Conservation (phyloP, 2,797 vertebrate genomes). For the Coranthus polyacanthus region DNA sequence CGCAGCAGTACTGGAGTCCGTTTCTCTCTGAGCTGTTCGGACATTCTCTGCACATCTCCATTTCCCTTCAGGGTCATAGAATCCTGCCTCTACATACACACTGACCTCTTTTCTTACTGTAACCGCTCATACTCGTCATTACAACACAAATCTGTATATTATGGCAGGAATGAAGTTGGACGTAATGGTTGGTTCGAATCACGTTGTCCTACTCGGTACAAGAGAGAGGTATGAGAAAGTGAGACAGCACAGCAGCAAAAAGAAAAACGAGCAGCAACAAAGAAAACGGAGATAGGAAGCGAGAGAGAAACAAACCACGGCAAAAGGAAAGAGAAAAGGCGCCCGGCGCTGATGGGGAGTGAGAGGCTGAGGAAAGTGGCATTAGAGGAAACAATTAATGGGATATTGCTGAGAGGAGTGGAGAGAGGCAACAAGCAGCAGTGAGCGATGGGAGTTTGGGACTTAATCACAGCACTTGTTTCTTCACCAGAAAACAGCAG, state of each 20-base stretch:
- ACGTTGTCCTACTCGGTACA: too few species aligned
- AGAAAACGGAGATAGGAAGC: too few species aligned
- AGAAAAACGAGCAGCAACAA: not conserved
- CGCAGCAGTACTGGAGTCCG: slow-evolving; percentile 14
- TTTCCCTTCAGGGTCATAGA: slow-evolving; percentile 14
- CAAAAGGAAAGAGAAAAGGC: not conserved
- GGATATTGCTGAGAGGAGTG: not conserved
- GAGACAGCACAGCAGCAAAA: too few species aligned
- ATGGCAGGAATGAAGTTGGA: too few species aligned
- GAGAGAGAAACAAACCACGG: not conserved
- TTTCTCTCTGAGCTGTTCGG: slow-evolving; percentile 7
- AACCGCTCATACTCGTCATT: too few species aligned
- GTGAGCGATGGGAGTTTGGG: not conserved
- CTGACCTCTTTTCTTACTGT: slow-evolving; percentile 16
- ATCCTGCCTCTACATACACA: slow-evolving; percentile 9
- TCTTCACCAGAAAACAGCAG: not conserved
- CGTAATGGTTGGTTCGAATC: too few species aligned
- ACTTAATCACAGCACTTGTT: not conserved
- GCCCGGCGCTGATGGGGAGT: not conserved
- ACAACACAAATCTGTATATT: not conserved
- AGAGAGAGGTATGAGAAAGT: too few species aligned
- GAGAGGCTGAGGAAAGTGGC: not conserved
- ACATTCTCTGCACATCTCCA: slow-evolving; percentile 46
- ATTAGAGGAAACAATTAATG: not conserved
- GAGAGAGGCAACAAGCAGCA: too few species aligned